phyloP scores from a whole-genome alignment of 2,113 vertebrate species.

The Ploceus nigricollis region DNA sequence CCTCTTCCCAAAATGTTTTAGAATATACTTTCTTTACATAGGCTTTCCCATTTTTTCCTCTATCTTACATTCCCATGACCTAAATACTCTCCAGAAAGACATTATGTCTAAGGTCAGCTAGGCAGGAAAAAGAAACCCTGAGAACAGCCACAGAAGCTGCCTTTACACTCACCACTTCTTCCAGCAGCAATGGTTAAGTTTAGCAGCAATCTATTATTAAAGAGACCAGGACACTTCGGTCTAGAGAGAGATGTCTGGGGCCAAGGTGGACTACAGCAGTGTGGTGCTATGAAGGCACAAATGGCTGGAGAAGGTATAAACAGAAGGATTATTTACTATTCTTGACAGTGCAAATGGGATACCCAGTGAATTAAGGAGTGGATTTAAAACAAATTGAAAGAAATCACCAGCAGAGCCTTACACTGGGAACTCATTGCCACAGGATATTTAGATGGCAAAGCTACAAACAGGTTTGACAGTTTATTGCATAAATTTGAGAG shows the following conservation, averaged over 20 bases:
- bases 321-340: neutral
- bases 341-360: neutral
- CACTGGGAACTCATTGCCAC: neutral
- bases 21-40: neutral
- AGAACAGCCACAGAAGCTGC: neutral
- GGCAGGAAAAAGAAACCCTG: neutral
- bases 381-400: neutral
- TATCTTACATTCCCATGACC: neutral
- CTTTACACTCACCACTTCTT: neutral
- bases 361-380: neutral
- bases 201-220: constrained; percentile 24
- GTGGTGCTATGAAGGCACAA: neutral
- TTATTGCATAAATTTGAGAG: neutral
- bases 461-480: neutral
- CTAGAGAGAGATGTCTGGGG: neutral
- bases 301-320: neutral
- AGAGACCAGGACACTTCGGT: neutral
- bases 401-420: neutral
- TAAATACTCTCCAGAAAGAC: neutral
- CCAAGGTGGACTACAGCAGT: neutral
- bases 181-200: neutral
- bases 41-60: neutral
- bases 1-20: neutral
- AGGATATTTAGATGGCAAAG: neutral
- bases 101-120: neutral